These are phyloP conservation scores for Coccyzus lansbergi DNA, from an alignment of 2,797 vertebrate species.

Conservation along the genomic window DNA sequence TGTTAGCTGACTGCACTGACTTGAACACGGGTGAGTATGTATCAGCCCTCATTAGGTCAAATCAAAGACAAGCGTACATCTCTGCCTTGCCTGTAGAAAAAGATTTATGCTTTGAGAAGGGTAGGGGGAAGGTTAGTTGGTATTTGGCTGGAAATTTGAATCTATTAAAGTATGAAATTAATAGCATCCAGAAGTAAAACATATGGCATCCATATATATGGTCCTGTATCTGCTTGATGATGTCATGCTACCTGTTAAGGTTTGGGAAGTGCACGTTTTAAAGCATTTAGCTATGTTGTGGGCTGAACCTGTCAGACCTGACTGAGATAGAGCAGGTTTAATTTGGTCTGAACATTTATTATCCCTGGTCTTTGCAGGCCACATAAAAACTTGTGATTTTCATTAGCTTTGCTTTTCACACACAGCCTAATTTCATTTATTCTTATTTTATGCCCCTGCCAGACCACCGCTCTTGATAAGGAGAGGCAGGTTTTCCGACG, in stretches of 20 bases:
- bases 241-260: constrained; percentile 57
- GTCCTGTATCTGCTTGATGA: constrained; percentile 68
- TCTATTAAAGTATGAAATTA: constrained; percentile 64
- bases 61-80: constrained; percentile 29
- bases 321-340: constrained; percentile 34
- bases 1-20: constrained; percentile 28
- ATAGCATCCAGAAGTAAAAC: constrained; percentile 65
- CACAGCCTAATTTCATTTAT: constrained; percentile 81
- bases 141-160: constrained; percentile 68
- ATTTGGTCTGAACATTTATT: constrained; percentile 64
- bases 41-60: constrained; percentile 36
- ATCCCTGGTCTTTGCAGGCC: constrained; percentile 47
- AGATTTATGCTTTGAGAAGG: constrained; percentile 18
- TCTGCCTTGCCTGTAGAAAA: constrained; percentile 3
- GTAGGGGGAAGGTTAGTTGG: constrained; percentile 28
- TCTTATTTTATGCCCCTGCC: constrained; percentile 86
- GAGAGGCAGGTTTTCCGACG: constrained; percentile 98
- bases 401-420: constrained; percentile 58
- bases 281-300: constrained; percentile 46
- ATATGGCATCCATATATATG: constrained; percentile 65
- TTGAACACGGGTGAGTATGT: constrained; percentile 44
- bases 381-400: constrained; percentile 55
- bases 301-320: constrained; percentile 54
- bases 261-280: constrained; percentile 46
- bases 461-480: constrained; percentile 99